A percentile compares a stretch with the other conserved stretches of the same genome.
These are phyloP conservation scores for Brachionichthys hirsutus DNA, from an alignment of 2,113 vertebrate species.

Conservation along the genomic window DNA sequence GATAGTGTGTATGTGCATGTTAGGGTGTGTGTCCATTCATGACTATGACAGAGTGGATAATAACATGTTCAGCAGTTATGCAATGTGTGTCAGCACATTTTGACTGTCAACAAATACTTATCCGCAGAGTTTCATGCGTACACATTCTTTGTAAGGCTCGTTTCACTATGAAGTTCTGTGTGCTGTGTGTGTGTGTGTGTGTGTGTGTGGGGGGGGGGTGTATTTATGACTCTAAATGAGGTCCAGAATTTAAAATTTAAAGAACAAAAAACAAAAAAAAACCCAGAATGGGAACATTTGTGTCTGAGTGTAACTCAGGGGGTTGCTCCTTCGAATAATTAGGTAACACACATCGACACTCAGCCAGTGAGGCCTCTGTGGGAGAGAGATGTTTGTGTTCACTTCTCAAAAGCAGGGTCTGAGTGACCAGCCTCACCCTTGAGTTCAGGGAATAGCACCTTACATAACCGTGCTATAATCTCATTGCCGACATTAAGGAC, in stretches of 20 bases:
- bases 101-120: constrained; percentile 9
- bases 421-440: constrained; percentile 11
- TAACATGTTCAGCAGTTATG: constrained; percentile 27
- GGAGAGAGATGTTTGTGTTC: constrained; percentile 7
- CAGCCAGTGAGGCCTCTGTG: not conserved
- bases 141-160: not conserved
- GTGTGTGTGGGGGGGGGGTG: too few species aligned
- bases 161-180: not conserved
- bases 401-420: constrained; percentile 16
- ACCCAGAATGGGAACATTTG: too few species aligned
- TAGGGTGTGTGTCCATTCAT: constrained; percentile 1
- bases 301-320: too few species aligned
- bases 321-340: constrained; percentile 56
- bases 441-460: constrained; percentile 3
- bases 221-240: too few species aligned
- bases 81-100: not conserved
- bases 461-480: constrained; percentile 25
- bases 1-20: constrained; percentile 16
- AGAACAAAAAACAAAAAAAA: too few species aligned
- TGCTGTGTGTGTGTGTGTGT: not conserved
- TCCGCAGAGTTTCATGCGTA: not conserved
- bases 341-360: constrained; percentile 25
- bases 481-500: constrained; percentile 3
- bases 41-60: constrained; percentile 1
- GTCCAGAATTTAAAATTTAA: too few species aligned